These are phyloP conservation scores for Arvicola amphibius DNA, from an alignment of 2,797 vertebrate species.

Conservation along the genomic window DNA sequence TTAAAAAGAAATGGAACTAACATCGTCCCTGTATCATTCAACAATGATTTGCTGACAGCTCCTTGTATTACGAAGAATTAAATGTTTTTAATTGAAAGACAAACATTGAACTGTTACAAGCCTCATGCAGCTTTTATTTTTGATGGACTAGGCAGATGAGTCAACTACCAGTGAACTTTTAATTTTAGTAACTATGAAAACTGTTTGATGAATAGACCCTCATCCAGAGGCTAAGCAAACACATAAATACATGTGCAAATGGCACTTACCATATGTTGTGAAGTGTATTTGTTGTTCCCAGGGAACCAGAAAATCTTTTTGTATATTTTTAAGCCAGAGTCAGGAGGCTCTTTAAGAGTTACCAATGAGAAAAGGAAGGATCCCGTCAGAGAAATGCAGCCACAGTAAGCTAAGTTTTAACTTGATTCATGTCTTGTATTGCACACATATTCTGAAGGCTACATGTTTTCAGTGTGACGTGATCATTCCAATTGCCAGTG, in stretches of 20 bases:
- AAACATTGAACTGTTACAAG: not conserved
- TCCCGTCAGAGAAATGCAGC: not conserved
- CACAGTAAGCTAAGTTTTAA: not conserved
- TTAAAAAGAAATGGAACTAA: not conserved
- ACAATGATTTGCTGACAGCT: not conserved
- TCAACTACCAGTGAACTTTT: slow-evolving; percentile 10
- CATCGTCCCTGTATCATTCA: not conserved
- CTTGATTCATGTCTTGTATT: not conserved
- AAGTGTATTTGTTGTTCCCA: not conserved
- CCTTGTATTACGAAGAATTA: not conserved
- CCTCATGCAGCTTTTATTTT: not conserved
- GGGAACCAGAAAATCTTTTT: not conserved
- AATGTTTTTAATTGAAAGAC: slow-evolving; percentile 6
- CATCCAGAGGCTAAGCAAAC: not conserved
- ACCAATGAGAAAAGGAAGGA: not conserved
- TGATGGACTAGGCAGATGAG: not conserved
- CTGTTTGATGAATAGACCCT: not conserved
- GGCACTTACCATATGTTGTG: not conserved
- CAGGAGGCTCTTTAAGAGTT: not conserved
- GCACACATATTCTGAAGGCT: not conserved
- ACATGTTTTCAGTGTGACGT: not conserved
- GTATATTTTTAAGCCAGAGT: not conserved
- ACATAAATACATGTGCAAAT: not conserved
- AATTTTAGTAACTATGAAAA: not conserved
- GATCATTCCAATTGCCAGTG: not conserved